Evolutionary conservation across 2,113 vertebrate species (phyloP).

Genomic region (Terrapene triunguis): DNA sequence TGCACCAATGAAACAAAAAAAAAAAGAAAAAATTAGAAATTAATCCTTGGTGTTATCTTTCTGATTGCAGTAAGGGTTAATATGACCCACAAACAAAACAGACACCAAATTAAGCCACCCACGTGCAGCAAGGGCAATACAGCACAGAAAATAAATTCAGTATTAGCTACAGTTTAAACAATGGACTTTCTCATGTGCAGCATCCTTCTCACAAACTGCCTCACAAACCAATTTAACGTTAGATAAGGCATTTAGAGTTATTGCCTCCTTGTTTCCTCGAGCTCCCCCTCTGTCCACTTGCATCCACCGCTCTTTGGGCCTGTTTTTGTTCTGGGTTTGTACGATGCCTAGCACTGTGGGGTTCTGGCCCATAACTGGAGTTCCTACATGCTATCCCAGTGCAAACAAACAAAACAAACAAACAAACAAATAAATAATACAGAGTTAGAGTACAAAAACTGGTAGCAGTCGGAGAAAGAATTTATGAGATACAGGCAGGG

Average conservation of each 20-base stretch:
- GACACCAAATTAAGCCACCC: background rate
- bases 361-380: too few relatives aligned
- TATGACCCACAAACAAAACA: background rate
- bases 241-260: background rate
- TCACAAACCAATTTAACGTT: background rate
- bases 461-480: background rate
- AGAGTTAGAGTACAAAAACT: background rate
- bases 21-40: background rate
- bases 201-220: background rate
- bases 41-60: background rate
- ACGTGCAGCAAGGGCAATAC: background rate
- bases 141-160: background rate
- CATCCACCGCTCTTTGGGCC: background rate
- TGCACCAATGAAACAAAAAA: background rate
- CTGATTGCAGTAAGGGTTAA: background rate
- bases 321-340: too few relatives aligned
- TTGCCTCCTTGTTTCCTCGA: background rate
- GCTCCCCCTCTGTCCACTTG: background rate
- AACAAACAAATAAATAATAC: background rate
- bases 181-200: background rate
- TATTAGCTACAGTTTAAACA: background rate
- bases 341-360: too few relatives aligned
- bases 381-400: background rate
- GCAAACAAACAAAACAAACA: background rate
- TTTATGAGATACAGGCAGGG: background rate